Conservation (phyloP, 2,888 invertebrate species). For the Quadriops clusia region DNA sequence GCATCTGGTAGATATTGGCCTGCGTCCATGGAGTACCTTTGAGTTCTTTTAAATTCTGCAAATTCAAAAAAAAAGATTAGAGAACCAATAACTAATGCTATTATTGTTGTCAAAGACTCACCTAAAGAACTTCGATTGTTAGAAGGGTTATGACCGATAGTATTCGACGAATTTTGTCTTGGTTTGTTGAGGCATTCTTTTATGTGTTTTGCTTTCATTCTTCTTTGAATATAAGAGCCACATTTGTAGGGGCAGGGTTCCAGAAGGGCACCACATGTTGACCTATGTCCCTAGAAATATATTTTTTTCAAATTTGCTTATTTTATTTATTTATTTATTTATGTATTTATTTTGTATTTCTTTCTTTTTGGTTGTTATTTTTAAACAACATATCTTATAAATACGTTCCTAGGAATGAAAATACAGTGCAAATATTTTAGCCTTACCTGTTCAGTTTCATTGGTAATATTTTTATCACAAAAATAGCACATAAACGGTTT, state of each 20-base stretch:
- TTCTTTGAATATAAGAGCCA: conserved; percentile 56
- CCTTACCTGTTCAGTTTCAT: conserved; percentile 51
- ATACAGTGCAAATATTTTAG: conserved; percentile 1
- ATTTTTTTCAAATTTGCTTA: conserved; percentile 3
- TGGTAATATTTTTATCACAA: conserved; percentile 53
- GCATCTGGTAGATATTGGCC: no score
- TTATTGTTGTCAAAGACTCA: not conserved
- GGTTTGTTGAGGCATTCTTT: conserved; percentile 34
- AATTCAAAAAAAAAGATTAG: not conserved
- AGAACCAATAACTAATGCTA: no score
- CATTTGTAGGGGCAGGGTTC: conserved; percentile 60
- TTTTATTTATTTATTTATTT: not conserved
- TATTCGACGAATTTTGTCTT: conserved; percentile 7
- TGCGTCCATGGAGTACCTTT: no score
- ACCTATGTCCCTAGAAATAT: conserved; percentile 47
- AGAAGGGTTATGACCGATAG: not conserved
- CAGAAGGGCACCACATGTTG: conserved; percentile 58
- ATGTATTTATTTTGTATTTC: not conserved
- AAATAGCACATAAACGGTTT: conserved; percentile 47
- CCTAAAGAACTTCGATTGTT: conserved; percentile 6
- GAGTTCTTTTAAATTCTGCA: no score
- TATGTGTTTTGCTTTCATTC: conserved; percentile 47
- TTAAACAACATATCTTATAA: not conserved
- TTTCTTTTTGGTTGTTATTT: conserved; percentile 1
- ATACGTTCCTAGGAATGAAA: conserved; percentile 1